Conservation (phyloP, 1,140 invertebrate genomes). For the Drosophila sproati region DNA sequence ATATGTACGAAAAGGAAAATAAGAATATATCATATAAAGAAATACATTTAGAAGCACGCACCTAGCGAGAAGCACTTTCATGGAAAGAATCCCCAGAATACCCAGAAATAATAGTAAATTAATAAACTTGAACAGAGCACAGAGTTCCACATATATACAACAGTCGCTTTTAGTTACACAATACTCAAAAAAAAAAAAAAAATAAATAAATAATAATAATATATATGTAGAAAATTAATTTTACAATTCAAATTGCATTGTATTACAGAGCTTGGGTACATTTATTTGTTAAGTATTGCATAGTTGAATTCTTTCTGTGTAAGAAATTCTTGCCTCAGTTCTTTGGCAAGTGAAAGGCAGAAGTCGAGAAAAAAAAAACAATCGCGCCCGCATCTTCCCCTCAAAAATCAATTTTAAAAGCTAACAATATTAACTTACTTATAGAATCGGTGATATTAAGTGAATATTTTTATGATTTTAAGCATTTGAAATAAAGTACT, state of each 20-base stretch:
- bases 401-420: conserved; percentile 32
- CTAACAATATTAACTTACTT: conserved; percentile 47
- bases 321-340: conserved; percentile 19
- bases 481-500: conserved; percentile 49
- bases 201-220: conserved; percentile 7
- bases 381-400: background rate
- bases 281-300: conserved; percentile 26
- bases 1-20: conserved; percentile 24
- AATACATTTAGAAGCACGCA: conserved; percentile 67
- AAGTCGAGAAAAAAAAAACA: background rate
- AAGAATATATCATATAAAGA: conserved; percentile 32
- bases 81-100: conserved; percentile 31
- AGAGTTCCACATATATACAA: conserved; percentile 37
- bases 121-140: conserved; percentile 31
- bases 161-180: conserved; percentile 30
- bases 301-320: conserved; percentile 34
- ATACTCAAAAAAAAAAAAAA: background rate
- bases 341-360: conserved; percentile 6
- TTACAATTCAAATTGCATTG: conserved; percentile 17
- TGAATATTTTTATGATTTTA: conserved; percentile 52
- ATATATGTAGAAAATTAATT: conserved; percentile 24
- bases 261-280: conserved; percentile 26
- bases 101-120: conserved; percentile 14
- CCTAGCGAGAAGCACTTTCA: conserved; percentile 63
- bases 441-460: conserved; percentile 53